A percentile compares a stretch with the other conserved stretches of the same genome.
phyloP scores from a whole-genome alignment of 2,888 invertebrate genomes.

The Caenorhabditis uteleia region DNA sequence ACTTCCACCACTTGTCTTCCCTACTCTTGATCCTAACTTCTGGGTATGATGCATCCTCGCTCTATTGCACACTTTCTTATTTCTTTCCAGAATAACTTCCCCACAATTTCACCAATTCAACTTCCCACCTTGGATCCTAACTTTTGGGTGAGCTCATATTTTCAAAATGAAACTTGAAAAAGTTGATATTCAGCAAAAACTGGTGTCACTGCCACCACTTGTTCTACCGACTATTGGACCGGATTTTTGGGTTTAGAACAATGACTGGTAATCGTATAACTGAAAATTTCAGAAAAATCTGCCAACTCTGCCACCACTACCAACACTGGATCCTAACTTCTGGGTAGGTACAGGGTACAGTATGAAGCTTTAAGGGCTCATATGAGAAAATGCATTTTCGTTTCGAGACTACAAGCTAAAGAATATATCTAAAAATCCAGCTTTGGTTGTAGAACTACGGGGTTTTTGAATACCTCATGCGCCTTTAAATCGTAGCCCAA shows the following conservation, averaged over 20 bases:
- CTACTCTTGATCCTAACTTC: slow-evolving; percentile 1
- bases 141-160: slow-evolving; percentile 1
- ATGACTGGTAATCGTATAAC: no score
- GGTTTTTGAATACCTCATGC: no score
- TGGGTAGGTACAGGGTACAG: no score
- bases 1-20: not conserved
- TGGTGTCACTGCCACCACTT: slow-evolving; percentile 14
- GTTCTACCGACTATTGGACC: slow-evolving; percentile 20
- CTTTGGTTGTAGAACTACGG: no score
- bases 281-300: slow-evolving; percentile 6
- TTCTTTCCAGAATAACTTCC: slow-evolving; percentile 19
- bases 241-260: slow-evolving; percentile 6
- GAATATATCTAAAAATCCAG: no score
- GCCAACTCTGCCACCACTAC: not conserved
- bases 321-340: slow-evolving; percentile 11
- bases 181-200: slow-evolving; percentile 1
- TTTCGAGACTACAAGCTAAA: no score
- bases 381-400: no score
- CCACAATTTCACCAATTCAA: slow-evolving; percentile 12
- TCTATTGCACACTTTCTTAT: not conserved
- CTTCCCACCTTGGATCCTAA: slow-evolving; percentile 13
- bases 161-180: not conserved
- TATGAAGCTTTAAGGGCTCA: no score
- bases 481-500: no score
- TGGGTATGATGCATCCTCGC: not conserved